A percentile compares a stretch with the other conserved stretches of the same genome.
phyloP scores from a whole-genome alignment of 2,888 invertebrate species.

The Anoncus sp. region DNA sequence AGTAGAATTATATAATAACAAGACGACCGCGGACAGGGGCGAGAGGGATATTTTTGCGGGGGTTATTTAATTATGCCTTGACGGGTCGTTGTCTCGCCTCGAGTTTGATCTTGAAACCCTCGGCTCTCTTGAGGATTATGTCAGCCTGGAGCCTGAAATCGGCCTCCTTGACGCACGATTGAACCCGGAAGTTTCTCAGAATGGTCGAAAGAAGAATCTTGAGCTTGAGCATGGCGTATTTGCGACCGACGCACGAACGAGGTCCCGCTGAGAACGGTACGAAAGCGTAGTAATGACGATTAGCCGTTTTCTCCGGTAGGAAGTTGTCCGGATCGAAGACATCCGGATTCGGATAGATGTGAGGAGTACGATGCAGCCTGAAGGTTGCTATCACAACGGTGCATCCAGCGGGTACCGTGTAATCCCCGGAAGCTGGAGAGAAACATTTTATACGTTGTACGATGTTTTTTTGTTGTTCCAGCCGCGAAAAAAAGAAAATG shows the following conservation, averaged over 20 bases:
- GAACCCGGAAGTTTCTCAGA: slow-evolving; percentile 87
- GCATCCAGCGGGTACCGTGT: slow-evolving; percentile 88
- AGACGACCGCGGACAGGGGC: too few relatives aligned
- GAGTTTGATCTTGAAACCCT: slow-evolving; percentile 86
- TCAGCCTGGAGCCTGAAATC: slow-evolving; percentile 89
- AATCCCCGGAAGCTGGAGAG: slow-evolving; percentile 88
- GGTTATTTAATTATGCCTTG: slow-evolving; percentile 66
- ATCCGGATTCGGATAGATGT: slow-evolving; percentile 88
- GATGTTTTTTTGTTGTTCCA: too few relatives aligned
- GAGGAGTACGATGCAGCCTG: slow-evolving; percentile 88
- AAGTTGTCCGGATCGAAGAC: slow-evolving; percentile 92
- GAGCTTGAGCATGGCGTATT: slow-evolving; percentile 91
- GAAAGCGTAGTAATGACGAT: slow-evolving; percentile 91
- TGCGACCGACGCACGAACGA: slow-evolving; percentile 91
- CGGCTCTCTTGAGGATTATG: slow-evolving; percentile 89
- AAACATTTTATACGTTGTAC: too few relatives aligned
- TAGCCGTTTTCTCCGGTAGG: slow-evolving; percentile 89
- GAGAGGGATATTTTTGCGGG: too few relatives aligned
- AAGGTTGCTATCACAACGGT: slow-evolving; percentile 88
- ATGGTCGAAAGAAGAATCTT: slow-evolving; percentile 90
- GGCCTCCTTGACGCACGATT: slow-evolving; percentile 87
- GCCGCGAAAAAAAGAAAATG: too few relatives aligned
- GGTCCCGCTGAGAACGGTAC: slow-evolving; percentile 93
- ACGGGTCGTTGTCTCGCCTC: slow-evolving; percentile 75
- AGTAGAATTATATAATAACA: too few relatives aligned